Base-by-base conservation (phyloP, 2,797 vertebrate genomes). In the Sebastes elongatus region DNA sequence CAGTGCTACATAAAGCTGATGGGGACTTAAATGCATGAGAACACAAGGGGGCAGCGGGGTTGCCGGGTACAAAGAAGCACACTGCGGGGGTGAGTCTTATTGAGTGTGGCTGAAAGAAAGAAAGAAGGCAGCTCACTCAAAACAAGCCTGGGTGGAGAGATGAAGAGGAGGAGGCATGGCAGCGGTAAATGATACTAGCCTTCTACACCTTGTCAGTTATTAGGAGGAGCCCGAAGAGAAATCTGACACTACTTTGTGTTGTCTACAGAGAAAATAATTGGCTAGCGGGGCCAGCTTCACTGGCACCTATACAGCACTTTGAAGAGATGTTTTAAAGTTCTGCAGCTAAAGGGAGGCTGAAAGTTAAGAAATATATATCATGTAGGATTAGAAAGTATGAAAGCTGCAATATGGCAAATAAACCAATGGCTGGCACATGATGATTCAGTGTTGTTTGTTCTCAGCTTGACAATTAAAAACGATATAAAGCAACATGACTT, bases 201-300 rank as follows among this genome's bases (percentile, higher is more conserved):
- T 74, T 91, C 91, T 88, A 86, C 91, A 94, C 91, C 91, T 92
- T 94, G 94, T 93, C 93, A 94, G 92, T 92, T 93, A 94, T 94
- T 93, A 93, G 91, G 84, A 92, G 89, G 82, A 89, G 90, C 88
- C 90, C 88, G 93, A 89, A 83, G 88, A 94, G 91, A 90, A 91
- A 93, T 94, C 90, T 93, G 93, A 94, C 94, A 93, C 89, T 86
- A 91, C 89, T 90, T 90, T 90, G 86, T 93, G 91, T 89, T 91
- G 86, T 93, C 90, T 87, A 83, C 90, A 90, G 89, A 91, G 80
- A 82, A 91, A 92, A 92, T 94, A 94, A 94, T 93, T 94, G 94
- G 91, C 86, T 76, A 62, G 81, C 52, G 80, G 81, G 90, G 84
- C 75, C 85, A 61, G 77, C 83, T 82, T 82, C 82, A 72, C 81